A percentile compares a stretch with the other conserved stretches of the same genome.
Conservation (phyloP, 2,113 vertebrate species). For the Thalassoma bifasciatum region DNA sequence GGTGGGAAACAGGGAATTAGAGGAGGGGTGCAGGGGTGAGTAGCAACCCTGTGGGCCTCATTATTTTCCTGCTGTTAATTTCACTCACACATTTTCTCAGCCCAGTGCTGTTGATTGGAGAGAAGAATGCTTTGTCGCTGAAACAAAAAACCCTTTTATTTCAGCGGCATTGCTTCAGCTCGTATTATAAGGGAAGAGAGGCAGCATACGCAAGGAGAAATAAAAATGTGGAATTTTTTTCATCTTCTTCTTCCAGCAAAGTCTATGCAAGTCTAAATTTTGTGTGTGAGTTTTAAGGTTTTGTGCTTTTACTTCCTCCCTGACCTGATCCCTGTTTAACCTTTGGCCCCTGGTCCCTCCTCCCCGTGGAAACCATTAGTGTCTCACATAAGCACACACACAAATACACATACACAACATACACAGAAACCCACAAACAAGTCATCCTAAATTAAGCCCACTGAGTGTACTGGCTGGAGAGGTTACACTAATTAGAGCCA, state of each 20-base stretch:
- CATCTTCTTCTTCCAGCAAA: conserved; percentile 2
- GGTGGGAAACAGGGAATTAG: conserved; percentile 82
- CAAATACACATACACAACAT: conserved; percentile 26
- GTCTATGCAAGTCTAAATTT: conserved; percentile 31
- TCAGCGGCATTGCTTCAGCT: conserved; percentile 38
- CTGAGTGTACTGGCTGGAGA: conserved; percentile 63
- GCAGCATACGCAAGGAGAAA: conserved; percentile 23
- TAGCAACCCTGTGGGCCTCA: conserved; percentile 86
- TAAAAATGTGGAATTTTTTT: not conserved
- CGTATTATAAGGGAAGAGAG: conserved; percentile 10
- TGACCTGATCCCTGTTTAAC: conserved; percentile 81
- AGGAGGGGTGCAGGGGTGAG: conserved; percentile 79
- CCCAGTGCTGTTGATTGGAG: conserved; percentile 84
- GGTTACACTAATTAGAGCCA: conserved; percentile 77
- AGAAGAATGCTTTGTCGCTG: conserved; percentile 71
- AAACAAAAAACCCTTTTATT: conserved; percentile 67
- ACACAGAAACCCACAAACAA: conserved; percentile 57
- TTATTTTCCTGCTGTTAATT: conserved; percentile 89
- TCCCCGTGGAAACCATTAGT: conserved; percentile 53
- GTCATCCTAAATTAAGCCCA: conserved; percentile 65
- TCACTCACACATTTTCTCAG: conserved; percentile 85
- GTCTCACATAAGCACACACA: conserved; percentile 31
- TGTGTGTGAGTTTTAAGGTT: conserved; percentile 62
- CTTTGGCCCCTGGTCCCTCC: conserved; percentile 70
- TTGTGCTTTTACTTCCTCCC: conserved; percentile 75